Conservation (phyloP, 1,140 invertebrate genomes). For the Zeugodacus cucurbitae region DNA sequence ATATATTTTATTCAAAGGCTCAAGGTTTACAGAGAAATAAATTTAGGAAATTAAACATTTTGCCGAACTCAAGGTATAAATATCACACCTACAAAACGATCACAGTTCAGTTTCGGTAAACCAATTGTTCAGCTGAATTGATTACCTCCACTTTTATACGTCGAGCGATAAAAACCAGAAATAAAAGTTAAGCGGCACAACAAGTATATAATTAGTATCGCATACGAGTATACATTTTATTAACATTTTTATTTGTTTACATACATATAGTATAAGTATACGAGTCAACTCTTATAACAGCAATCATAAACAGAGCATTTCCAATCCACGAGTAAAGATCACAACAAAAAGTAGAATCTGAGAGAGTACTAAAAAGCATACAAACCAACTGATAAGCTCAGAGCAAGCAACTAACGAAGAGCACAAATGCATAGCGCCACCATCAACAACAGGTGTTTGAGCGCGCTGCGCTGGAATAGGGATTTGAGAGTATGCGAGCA, state of each 20-base stretch:
- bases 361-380: neutral
- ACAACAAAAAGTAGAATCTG: neutral
- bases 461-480: neutral
- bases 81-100: too few species aligned
- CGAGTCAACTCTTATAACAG: neutral
- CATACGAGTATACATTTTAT: too few species aligned
- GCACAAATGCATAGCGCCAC: neutral
- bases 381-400: neutral
- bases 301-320: neutral
- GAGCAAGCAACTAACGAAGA: neutral
- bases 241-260: neutral
- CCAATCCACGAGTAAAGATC: neutral
- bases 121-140: too few species aligned
- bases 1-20: too few species aligned
- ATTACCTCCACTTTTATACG: too few species aligned
- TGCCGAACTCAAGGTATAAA: too few species aligned
- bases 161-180: too few species aligned
- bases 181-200: too few species aligned
- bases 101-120: too few species aligned
- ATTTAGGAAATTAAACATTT: too few species aligned
- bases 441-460: neutral
- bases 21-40: too few species aligned
- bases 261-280: neutral
- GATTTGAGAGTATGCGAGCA: neutral
- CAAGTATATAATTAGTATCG: too few species aligned